Base-by-base conservation (phyloP, 2,797 vertebrate species). In the Euphonia xanthogaster region DNA sequence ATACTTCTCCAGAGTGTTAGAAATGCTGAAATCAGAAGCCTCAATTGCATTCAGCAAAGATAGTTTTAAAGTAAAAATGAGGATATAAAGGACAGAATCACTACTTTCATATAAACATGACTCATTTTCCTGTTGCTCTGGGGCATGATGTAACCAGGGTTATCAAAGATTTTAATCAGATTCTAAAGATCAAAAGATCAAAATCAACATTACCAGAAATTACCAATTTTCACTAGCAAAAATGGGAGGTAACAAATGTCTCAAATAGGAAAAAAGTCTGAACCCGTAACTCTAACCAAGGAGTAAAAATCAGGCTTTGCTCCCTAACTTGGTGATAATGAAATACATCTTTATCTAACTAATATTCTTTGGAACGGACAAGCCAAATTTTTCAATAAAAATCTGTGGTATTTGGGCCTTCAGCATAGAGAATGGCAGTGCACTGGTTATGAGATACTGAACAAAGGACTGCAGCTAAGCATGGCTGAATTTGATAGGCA, bases 381-480 rank as follows among this genome's bases (percentile, higher is more conserved):
- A 45, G 48, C 5, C 7, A 19, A 39, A 73, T 51, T 54, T 80
- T 68, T 93, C 82, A 62, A 31, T 68, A 80, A 88, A 90, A 83
- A 51, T 80, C 68, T 88, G 42, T 53, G 65, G 73, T 68, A 78
- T 90, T 86, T 57, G 33, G 51, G 51, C 76, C 78, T 33, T 60
- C 77, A 81, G 79, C 85, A 78, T 4, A 81, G 62, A 86, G 62
- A 86, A 81, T 84, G 71, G 85, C 78, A 79, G 57, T 35, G 63
- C 42, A 50, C 42, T 63, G 21, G 37, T 68, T 90, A 62, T 78
- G 39, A 93, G 84, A 80, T 61, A 91, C 4, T 65, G 79, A 96
- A 97, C 93, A 97, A 97, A 96, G 94, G 89, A 87, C 91, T 91
- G 91, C 90, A 93, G 89, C 85, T 93, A 94, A 81, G 93, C 62